Conservation (phyloP, 1,140 invertebrate genomes). For the Drosophila hydei region DNA sequence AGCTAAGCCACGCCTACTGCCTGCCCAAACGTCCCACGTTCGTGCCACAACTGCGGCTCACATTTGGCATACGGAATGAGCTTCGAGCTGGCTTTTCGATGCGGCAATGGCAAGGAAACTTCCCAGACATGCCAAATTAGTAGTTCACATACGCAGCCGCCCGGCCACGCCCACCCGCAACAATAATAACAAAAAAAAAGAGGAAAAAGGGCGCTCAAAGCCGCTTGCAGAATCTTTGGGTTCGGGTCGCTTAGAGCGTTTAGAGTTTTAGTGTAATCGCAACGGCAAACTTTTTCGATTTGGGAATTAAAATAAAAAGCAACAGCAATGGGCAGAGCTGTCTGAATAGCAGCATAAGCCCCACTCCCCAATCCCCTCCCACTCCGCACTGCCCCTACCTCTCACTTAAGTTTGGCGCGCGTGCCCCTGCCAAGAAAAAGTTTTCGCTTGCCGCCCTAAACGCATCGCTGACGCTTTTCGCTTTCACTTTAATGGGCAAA, state of each 20-base stretch:
- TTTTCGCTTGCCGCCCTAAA: constrained; percentile 54
- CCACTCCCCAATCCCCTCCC: not conserved
- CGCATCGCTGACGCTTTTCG: constrained; percentile 52
- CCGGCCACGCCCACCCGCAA: constrained; percentile 10
- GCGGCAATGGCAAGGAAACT: constrained; percentile 44
- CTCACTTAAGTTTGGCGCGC: not conserved
- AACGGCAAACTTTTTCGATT: constrained; percentile 74
- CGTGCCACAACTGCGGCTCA: constrained; percentile 10
- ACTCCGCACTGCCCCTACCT: not conserved
- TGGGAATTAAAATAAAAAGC: constrained; percentile 77
- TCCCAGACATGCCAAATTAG: constrained; percentile 71
- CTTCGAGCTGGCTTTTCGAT: constrained; percentile 2
- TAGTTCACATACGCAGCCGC: constrained; percentile 68
- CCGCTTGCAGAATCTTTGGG: constrained; percentile 4
- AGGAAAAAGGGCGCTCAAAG: not conserved
- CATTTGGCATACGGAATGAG: constrained; percentile 58
- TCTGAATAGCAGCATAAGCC: constrained; percentile 13
- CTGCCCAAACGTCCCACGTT: not conserved
- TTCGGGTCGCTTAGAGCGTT: constrained; percentile 57
- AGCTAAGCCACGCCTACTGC: constrained; percentile 6
- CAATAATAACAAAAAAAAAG: not conserved
- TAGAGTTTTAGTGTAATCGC: constrained; percentile 73
- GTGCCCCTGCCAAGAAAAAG: constrained; percentile 28
- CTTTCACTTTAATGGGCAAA: constrained; percentile 53
- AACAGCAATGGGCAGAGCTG: constrained; percentile 37